Conservation (phyloP, 2,113 vertebrate species). For the Aleadryas rufinucha region DNA sequence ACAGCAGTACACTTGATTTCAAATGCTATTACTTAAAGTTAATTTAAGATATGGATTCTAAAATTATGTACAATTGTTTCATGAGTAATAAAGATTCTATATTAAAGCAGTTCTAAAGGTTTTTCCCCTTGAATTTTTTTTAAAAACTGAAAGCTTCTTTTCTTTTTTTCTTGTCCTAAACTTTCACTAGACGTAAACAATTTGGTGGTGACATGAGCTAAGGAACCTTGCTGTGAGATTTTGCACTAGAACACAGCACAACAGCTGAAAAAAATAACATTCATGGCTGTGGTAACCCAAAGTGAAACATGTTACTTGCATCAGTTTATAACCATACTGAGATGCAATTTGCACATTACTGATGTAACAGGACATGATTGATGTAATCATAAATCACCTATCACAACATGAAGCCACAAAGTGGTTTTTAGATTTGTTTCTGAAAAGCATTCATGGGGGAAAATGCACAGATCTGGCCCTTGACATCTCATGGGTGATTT, state of each 20-base stretch:
- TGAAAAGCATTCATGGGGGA: constrained; percentile 13
- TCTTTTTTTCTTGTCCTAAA: not conserved
- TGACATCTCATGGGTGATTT: constrained; percentile 15
- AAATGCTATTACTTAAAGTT: not conserved
- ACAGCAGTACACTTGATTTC: not conserved
- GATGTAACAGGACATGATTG: constrained; percentile 21
- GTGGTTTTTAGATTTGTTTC: constrained; percentile 27
- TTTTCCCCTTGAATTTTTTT: not conserved
- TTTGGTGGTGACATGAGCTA: not conserved
- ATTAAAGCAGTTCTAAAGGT: constrained; percentile 3
- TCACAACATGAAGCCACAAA: constrained; percentile 37
- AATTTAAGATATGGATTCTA: not conserved
- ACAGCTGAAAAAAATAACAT: constrained; percentile 18
- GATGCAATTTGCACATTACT: constrained; percentile 53
- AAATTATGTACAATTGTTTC: constrained; percentile 30
- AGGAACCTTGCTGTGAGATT: constrained; percentile 28
- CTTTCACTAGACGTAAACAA: not conserved
- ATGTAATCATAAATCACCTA: constrained; percentile 60
- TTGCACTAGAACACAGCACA: constrained; percentile 13
- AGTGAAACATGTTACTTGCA: constrained; percentile 60
- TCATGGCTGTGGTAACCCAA: constrained; percentile 42
- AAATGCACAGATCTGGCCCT: constrained; percentile 11
- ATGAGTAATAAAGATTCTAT: constrained; percentile 2
- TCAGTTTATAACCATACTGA: constrained; percentile 50
- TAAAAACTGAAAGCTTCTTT: not conserved